phyloP scores from a whole-genome alignment of 1,140 invertebrate species.

The Danaus melanippus region DNA sequence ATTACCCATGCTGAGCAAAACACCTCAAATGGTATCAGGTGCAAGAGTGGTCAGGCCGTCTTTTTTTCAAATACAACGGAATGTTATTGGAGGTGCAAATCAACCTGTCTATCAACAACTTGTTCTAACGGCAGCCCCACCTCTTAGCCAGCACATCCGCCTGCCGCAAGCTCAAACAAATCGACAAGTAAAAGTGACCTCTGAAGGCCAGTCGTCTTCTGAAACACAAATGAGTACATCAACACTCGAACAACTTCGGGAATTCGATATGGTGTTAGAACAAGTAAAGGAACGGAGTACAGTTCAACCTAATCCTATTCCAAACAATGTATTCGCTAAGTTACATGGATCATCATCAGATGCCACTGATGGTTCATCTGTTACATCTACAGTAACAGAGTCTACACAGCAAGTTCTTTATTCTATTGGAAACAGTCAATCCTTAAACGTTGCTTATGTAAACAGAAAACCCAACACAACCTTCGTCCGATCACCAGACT shows the following conservation, averaged over 20 bases:
- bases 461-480: constrained; percentile 53
- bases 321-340: constrained; percentile 32
- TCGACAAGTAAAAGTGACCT: constrained; percentile 42
- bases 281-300: constrained; percentile 84
- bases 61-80: constrained; percentile 74
- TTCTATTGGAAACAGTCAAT: constrained; percentile 61
- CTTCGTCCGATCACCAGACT: constrained; percentile 55
- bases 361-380: constrained; percentile 33
- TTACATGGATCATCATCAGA: constrained; percentile 37
- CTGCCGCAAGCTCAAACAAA: constrained; percentile 52
- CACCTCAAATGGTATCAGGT: constrained; percentile 61
- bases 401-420: constrained; percentile 59
- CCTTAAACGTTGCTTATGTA: constrained; percentile 63
- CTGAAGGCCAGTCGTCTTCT: constrained; percentile 46
- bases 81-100: constrained; percentile 70
- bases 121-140: constrained; percentile 63
- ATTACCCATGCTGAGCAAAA: constrained; percentile 68
- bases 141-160: constrained; percentile 61
- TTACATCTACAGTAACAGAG: constrained; percentile 37
- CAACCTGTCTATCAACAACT: constrained; percentile 68
- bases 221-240: constrained; percentile 71
- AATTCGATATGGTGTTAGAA: constrained; percentile 87
- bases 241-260: constrained; percentile 83
- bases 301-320: constrained; percentile 60
- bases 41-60: constrained; percentile 73